phyloP scores from a whole-genome alignment of 2,888 invertebrate species.

The Esperia sulphurella region DNA sequence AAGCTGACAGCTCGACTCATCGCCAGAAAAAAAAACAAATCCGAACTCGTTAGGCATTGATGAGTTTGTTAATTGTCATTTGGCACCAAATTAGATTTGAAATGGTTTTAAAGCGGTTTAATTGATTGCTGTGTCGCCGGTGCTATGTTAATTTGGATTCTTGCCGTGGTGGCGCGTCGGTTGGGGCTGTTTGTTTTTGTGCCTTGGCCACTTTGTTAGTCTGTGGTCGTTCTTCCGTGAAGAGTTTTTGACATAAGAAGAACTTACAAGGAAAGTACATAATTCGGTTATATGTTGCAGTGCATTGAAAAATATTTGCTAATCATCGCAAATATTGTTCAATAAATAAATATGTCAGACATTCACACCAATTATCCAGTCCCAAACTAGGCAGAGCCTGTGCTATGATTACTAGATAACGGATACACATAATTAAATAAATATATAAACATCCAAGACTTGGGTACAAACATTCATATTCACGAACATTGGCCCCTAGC shows the following conservation, averaged over 20 bases:
- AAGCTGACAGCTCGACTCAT: constrained; percentile 39
- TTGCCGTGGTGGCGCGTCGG: constrained; percentile 1
- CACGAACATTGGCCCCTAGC: too few species aligned
- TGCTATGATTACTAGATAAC: too few species aligned
- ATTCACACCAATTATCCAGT: too few species aligned
- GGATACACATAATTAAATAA: too few species aligned
- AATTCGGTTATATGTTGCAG: too few species aligned
- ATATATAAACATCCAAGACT: too few species aligned
- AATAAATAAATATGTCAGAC: too few species aligned
- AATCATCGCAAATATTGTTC: too few species aligned
- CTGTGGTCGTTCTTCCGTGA: constrained; percentile 10
- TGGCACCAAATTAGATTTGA: constrained; percentile 54
- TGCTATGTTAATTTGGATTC: constrained; percentile 11
- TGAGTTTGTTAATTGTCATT: constrained; percentile 69
- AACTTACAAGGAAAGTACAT: too few species aligned
- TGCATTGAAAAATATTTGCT: too few species aligned
- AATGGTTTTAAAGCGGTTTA: constrained; percentile 22
- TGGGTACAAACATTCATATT: too few species aligned
- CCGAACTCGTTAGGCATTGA: constrained; percentile 54
- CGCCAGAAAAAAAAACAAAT: neutral
- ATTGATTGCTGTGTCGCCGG: constrained; percentile 29
- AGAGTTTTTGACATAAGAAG: neutral
- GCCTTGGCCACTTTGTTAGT: constrained; percentile 8
- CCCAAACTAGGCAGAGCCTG: too few species aligned
- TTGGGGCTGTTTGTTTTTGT: constrained; percentile 9